Percentiles rank a stretch among this genome's conserved stretches.
These are phyloP conservation scores for Drosophila gunungcola DNA, from an alignment of 1,140 invertebrate genomes.

Conservation along the genomic window DNA sequence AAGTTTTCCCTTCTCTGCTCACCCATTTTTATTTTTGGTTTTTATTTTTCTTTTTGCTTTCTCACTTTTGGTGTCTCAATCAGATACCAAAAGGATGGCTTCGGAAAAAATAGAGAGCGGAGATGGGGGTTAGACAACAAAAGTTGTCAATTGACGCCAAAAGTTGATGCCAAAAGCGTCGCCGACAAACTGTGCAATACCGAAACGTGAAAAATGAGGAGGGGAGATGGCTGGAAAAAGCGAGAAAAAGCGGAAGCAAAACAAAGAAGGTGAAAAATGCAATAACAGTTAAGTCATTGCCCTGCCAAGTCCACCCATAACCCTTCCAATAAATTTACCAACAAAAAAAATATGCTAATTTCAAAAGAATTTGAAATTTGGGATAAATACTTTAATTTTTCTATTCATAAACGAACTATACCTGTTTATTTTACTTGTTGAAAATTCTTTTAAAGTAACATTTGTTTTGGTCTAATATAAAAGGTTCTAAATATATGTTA, in stretches of 20 bases:
- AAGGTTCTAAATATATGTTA: no score
- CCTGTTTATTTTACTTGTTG: no score
- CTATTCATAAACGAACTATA: no score
- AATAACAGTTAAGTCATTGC: slow-evolving; percentile 78
- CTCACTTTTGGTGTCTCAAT: slow-evolving; percentile 75
- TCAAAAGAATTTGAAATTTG: no score
- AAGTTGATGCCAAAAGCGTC: slow-evolving; percentile 69
- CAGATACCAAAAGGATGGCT: slow-evolving; percentile 63
- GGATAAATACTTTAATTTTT: no score
- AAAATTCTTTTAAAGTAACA: no score
- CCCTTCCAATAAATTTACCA: background rate
- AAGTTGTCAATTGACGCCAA: slow-evolving; percentile 81
- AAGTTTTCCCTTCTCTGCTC: slow-evolving; percentile 8
- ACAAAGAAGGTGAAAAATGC: slow-evolving; percentile 73
- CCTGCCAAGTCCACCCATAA: slow-evolving; percentile 22
- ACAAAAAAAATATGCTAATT: no score
- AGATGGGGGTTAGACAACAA: slow-evolving; percentile 50
- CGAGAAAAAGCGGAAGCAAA: slow-evolving; percentile 32
- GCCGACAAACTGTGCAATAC: slow-evolving; percentile 43
- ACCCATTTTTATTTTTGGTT: slow-evolving; percentile 10
- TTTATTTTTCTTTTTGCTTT: slow-evolving; percentile 33
- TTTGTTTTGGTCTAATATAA: no score
- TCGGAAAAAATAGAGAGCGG: slow-evolving; percentile 24
- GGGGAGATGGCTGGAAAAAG: slow-evolving; percentile 5
- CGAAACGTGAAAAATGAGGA: slow-evolving; percentile 23